Evolutionary conservation across 2,797 vertebrate species (phyloP).

Genomic region (Numenius phaeopus): DNA sequence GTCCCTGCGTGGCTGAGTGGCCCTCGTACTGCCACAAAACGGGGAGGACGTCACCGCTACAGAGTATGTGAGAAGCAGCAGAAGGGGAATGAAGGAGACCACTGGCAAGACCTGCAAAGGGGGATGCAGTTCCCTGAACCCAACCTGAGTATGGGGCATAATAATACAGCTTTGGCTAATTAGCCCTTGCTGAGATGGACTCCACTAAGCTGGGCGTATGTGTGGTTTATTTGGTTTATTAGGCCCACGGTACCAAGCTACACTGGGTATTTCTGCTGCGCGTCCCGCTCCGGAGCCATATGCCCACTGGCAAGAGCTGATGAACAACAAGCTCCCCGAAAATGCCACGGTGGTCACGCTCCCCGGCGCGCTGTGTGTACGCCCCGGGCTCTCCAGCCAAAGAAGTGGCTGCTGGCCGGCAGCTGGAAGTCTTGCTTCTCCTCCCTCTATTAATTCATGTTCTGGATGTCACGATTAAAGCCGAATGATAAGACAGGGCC

Average conservation of each 20-base stretch:
- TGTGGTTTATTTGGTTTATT: not conserved
- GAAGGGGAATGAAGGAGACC: not conserved
- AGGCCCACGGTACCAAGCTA: no score
- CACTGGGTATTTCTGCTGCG: not conserved
- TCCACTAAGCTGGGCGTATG: rapidly evolving
- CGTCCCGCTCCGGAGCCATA: not conserved
- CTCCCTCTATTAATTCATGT: not conserved
- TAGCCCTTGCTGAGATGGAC: not conserved
- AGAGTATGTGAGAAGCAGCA: not conserved
- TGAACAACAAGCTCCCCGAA: not conserved
- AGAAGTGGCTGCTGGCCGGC: not conserved
- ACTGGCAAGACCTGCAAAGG: not conserved
- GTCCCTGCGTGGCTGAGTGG: not conserved
- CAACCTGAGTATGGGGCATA: not conserved
- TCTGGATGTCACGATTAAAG: not conserved
- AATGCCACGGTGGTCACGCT: not conserved
- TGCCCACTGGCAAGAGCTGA: not conserved
- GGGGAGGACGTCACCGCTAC: rapidly evolving
- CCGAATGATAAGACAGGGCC: not conserved
- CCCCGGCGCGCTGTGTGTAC: not conserved
- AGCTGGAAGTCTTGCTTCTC: not conserved
- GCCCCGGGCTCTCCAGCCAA: not conserved
- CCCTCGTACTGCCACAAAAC: not conserved
- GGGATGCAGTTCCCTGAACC: not conserved
- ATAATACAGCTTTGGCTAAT: not conserved